Percentiles rank a stretch among this genome's conserved stretches.
These are phyloP conservation scores for Myodes glareolus DNA, from an alignment of 2,113 vertebrate species.

Conservation along the genomic window DNA sequence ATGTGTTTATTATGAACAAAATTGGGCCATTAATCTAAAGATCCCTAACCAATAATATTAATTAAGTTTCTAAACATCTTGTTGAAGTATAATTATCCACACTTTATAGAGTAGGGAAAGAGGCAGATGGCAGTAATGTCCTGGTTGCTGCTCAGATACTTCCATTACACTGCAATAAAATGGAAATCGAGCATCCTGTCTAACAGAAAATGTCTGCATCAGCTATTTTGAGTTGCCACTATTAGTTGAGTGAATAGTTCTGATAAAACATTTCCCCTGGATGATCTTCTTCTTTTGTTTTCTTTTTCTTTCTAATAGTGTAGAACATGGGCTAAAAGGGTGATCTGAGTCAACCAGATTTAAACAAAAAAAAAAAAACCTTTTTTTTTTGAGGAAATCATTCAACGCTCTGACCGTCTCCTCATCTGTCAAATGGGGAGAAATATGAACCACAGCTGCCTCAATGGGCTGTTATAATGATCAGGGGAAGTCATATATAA, in stretches of 20 bases:
- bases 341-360: background rate
- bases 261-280: constrained; percentile 23
- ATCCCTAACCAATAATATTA: constrained; percentile 67
- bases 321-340: background rate
- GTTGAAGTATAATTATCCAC: constrained; percentile 57
- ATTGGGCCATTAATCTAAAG: constrained; percentile 67
- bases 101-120: constrained; percentile 40
- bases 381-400: background rate
- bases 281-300: background rate
- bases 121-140: constrained; percentile 41
- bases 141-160: background rate
- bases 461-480: background rate
- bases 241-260: background rate
- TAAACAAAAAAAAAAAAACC: background rate
- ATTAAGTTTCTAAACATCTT: constrained; percentile 70
- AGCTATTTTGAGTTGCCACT: constrained; percentile 5
- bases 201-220: constrained; percentile 52
- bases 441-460: background rate
- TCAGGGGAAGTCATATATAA: background rate
- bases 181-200: constrained; percentile 35
- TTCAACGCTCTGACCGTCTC: background rate
- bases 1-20: constrained; percentile 66
- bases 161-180: constrained; percentile 55
- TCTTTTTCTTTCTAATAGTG: background rate
- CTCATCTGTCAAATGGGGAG: background rate